phyloP scores from a whole-genome alignment of 2,797 vertebrate species.

The Cyprinella venusta region DNA sequence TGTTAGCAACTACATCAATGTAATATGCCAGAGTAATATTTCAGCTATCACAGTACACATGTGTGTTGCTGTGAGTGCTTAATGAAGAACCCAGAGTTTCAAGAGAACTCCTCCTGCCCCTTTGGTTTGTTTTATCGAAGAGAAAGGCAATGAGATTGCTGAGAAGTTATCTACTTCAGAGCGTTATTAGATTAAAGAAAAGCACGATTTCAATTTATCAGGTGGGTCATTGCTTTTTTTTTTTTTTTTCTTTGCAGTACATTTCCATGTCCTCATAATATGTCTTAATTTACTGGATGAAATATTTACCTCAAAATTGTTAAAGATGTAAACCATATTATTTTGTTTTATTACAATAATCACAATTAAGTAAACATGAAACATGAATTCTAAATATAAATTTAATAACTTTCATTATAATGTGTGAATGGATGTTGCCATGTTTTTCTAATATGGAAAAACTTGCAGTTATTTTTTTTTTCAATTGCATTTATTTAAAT shows the following conservation, averaged over 20 bases:
- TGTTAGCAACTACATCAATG: constrained; percentile 46
- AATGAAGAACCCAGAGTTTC: constrained; percentile 3
- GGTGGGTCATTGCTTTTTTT: constrained; percentile 16
- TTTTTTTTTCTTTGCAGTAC: no score
- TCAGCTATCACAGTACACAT: constrained; percentile 9
- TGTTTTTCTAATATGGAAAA: not conserved
- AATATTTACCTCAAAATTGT: not conserved
- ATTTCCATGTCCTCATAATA: not conserved
- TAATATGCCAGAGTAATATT: constrained; percentile 41
- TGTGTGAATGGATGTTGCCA: not conserved
- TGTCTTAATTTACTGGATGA: constrained; percentile 15
- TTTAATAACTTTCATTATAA: no score
- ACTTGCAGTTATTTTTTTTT: not conserved
- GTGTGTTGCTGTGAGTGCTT: constrained; percentile 13
- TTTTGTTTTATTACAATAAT: not conserved
- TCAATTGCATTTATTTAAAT: not conserved
- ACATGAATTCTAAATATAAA: not conserved
- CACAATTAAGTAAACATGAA: not conserved
- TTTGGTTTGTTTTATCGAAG: constrained; percentile 24
- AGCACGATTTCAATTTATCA: constrained; percentile 21
- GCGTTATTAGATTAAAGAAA: constrained; percentile 30
- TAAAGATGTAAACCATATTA: not conserved
- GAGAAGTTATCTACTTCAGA: not conserved
- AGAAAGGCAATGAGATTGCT: constrained; percentile 22
- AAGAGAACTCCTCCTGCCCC: not conserved